phyloP scores from a whole-genome alignment of 2,797 vertebrate genomes.

The Nannoperca obscura region DNA sequence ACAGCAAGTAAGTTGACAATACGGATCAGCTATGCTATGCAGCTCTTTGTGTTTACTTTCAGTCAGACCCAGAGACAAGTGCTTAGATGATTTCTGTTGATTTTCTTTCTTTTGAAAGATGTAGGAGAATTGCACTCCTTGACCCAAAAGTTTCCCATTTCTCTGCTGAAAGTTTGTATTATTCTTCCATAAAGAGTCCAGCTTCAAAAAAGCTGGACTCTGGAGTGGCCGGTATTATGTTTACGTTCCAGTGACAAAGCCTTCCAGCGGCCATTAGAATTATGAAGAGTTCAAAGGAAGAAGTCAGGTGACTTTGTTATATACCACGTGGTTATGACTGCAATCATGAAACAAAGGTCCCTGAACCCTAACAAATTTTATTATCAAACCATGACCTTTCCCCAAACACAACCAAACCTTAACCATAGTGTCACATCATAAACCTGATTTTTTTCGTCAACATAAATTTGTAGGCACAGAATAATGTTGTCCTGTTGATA shows the following conservation, averaged over 20 bases:
- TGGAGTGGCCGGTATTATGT: too few species aligned
- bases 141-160: constrained; percentile 3
- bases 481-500: neutral
- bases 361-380: too few species aligned
- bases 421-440: neutral
- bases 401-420: too few species aligned
- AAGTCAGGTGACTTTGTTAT: too few species aligned
- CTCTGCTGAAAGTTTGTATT: neutral
- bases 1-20: constrained; percentile 9
- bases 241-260: too few species aligned
- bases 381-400: too few species aligned
- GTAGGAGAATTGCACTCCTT: neutral
- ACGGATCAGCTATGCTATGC: constrained; percentile 1
- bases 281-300: too few species aligned
- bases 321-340: too few species aligned
- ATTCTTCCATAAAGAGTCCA: neutral
- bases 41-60: constrained; percentile 17
- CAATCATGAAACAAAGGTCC: too few species aligned
- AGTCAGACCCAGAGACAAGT: constrained; percentile 3
- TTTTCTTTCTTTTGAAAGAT: neutral
- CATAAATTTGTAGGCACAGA: neutral
- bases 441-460: neutral
- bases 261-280: too few species aligned
- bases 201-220: neutral
- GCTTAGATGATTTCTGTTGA: neutral